These are phyloP conservation scores for Cliona cf. orientalis DNA, from an alignment of 37 sponge, comb jelly and placozoan species.

Conservation along the genomic window DNA sequence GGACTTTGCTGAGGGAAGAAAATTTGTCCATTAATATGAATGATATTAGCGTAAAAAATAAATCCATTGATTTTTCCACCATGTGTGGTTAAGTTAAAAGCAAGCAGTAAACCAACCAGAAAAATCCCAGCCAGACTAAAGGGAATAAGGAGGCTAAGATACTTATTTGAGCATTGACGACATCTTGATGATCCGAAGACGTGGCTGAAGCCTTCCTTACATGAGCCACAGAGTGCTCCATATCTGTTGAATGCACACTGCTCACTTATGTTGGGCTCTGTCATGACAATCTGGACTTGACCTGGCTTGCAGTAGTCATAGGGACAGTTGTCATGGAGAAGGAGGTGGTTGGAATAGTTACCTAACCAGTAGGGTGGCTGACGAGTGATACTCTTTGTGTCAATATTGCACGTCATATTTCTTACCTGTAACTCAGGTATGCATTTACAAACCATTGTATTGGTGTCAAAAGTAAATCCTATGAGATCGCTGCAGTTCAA, in stretches of 20 bases:
- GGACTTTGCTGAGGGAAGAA: neutral
- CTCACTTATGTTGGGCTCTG: too few relatives aligned
- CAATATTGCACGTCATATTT: too few relatives aligned
- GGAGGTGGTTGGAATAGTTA: too few relatives aligned
- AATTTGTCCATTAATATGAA: neutral
- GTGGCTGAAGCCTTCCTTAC: neutral
- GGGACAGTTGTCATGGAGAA: too few relatives aligned
- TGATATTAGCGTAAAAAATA: constrained; percentile 11
- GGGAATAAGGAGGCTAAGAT: neutral
- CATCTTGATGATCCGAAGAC: neutral
- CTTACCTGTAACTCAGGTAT: too few relatives aligned
- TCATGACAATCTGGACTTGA: too few relatives aligned
- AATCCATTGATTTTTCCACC: neutral
- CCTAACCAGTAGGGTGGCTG: too few relatives aligned
- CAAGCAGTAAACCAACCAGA: neutral
- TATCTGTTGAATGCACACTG: constrained; percentile 4
- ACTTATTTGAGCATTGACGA: neutral
- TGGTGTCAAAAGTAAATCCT: too few relatives aligned
- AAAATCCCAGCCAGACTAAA: neutral
- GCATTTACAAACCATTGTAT: too few relatives aligned
- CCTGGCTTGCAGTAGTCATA: too few relatives aligned
- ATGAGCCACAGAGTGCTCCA: neutral
- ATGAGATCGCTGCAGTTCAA: too few relatives aligned
- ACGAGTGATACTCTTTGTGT: too few relatives aligned
- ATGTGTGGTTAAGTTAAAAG: neutral